These are phyloP conservation scores for Koerneria pararmatus DNA, from an alignment of 2,888 invertebrate genomes.

Conservation along the genomic window DNA sequence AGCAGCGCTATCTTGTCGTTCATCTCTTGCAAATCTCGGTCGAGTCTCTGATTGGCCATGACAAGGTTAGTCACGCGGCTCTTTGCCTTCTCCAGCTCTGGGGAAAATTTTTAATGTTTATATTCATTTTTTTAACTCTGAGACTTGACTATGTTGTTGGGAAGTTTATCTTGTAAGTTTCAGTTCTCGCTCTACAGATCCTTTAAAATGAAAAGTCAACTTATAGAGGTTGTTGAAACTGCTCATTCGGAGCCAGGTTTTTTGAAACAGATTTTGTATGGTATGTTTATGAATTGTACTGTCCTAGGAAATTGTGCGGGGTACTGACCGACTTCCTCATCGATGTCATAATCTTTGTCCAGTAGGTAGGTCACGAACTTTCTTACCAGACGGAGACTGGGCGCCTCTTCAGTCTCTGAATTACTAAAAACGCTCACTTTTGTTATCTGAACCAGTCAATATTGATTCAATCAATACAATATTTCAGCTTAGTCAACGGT, in stretches of 20 bases:
- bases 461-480: background rate
- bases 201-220: no score
- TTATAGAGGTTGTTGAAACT: no score
- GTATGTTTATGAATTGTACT: constrained; percentile 72
- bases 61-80: constrained; percentile 74
- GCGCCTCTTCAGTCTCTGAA: constrained; percentile 38
- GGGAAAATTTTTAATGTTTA: no score
- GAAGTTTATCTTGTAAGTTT: no score
- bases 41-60: constrained; percentile 62
- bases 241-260: no score
- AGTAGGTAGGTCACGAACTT: constrained; percentile 65
- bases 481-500: background rate
- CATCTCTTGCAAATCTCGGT: constrained; percentile 73
- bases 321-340: constrained; percentile 33
- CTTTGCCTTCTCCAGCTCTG: constrained; percentile 67
- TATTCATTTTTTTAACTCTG: no score
- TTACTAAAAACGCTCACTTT: background rate
- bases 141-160: no score
- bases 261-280: no score
- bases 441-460: background rate
- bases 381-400: constrained; percentile 55
- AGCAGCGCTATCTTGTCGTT: constrained; percentile 77
- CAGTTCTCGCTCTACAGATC: no score
- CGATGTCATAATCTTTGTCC: constrained; percentile 33
- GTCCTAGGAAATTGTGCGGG: constrained; percentile 62